Conservation (phyloP, 2,797 vertebrate genomes). For the Argyrosomus regius region DNA sequence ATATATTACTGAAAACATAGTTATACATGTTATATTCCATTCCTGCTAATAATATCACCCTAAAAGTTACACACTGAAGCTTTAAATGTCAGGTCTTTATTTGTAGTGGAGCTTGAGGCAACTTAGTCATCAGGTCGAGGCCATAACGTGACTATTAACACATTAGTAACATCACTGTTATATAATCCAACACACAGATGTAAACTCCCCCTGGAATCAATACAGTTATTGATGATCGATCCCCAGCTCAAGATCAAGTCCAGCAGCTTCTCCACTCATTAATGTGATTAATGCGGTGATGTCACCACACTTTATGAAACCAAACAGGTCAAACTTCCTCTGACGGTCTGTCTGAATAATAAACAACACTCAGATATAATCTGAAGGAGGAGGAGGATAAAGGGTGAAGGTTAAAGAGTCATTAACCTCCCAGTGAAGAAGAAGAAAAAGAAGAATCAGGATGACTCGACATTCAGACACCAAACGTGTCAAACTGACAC, state of each 20-base stretch:
- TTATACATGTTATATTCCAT: no score
- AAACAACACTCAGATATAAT: constrained; percentile 42
- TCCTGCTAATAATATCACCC: no score
- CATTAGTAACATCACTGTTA: neutral
- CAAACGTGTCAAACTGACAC: neutral
- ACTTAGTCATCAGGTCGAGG: no score
- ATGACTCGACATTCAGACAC: neutral
- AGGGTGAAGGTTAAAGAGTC: neutral
- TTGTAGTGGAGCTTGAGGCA: no score
- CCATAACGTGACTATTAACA: neutral
- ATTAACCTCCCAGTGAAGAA: neutral
- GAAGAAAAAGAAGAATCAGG: neutral
- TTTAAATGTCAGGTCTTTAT: no score
- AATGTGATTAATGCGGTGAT: neutral
- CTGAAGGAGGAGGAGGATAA: constrained; percentile 3
- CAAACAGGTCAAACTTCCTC: neutral
- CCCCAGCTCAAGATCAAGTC: neutral
- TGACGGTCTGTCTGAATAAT: constrained; percentile 1
- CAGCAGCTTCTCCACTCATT: neutral
- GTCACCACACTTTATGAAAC: neutral
- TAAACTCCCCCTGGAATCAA: neutral
- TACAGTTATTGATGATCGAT: neutral
- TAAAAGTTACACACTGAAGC: no score
- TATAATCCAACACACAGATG: neutral
- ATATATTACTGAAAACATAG: no score